Conservation (phyloP, 1,140 invertebrate species). For the Achroia grisella region DNA sequence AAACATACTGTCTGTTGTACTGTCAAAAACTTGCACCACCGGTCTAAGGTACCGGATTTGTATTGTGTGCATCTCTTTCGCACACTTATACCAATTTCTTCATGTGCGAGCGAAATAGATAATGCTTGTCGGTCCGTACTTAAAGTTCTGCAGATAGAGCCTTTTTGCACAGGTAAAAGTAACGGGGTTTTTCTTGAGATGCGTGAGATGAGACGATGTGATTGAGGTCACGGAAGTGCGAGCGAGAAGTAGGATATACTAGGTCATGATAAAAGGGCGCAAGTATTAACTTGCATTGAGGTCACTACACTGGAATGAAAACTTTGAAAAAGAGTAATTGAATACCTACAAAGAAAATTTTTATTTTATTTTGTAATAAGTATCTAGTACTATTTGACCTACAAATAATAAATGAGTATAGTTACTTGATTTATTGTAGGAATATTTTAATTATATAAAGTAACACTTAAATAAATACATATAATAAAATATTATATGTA, state of each 20-base stretch:
- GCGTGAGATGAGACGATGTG: constrained; percentile 46
- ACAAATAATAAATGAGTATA: no score
- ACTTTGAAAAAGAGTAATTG: no score
- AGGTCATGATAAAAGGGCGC: constrained; percentile 50
- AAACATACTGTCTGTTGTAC: constrained; percentile 23
- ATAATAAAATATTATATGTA: no score
- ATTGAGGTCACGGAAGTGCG: constrained; percentile 26
- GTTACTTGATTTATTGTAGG: no score
- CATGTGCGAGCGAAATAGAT: constrained; percentile 26
- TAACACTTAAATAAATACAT: no score
- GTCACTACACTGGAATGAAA: constrained; percentile 35
- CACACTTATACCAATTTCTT: not conserved
- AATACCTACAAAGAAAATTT: no score
- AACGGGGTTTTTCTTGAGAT: constrained; percentile 68
- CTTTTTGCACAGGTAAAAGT: constrained; percentile 71
- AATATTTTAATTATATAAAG: no score
- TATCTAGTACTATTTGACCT: no score
- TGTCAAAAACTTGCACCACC: constrained; percentile 69
- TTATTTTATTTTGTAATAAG: no score
- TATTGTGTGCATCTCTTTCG: constrained; percentile 18
- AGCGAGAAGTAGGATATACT: constrained; percentile 30
- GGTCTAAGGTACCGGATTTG: constrained; percentile 37
- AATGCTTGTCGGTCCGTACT: constrained; percentile 6
- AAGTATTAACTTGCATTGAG: constrained; percentile 34
- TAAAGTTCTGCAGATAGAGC: constrained; percentile 50